Conservation (phyloP, 1,140 invertebrate species). For the Heliconius eleuchia region DNA sequence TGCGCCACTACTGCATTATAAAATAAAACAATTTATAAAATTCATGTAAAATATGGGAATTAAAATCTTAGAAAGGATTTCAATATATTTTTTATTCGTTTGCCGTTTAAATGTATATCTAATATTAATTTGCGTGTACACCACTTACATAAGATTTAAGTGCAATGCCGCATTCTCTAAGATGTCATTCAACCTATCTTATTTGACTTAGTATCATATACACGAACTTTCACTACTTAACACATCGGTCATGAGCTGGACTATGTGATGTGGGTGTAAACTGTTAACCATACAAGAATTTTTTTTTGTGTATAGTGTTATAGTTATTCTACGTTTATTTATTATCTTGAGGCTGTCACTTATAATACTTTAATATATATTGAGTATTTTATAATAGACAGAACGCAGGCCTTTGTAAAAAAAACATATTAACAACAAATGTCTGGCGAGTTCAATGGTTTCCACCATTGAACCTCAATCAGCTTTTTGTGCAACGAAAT, state of each 20-base stretch:
- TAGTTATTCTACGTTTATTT: not conserved
- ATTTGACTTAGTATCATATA: conserved; percentile 30
- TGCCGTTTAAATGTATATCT: not conserved
- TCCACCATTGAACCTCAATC: no score
- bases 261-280: conserved; percentile 10
- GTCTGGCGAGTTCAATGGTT: no score
- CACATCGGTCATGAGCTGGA: not conserved
- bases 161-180: conserved; percentile 44
- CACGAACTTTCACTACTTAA: conserved; percentile 27
- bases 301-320: not conserved
- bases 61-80: not conserved
- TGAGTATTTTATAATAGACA: no score
- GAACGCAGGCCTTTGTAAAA: no score
- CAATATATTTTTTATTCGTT: not conserved
- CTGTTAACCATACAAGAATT: not conserved
- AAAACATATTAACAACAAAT: no score
- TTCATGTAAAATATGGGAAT: no score
- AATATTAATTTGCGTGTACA: conserved; percentile 41
- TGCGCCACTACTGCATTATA: no score
- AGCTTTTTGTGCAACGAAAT: no score
- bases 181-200: conserved; percentile 42
- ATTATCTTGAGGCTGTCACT: not conserved
- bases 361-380: not conserved
- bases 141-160: conserved; percentile 42
- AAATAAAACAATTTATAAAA: no score